Evolutionary conservation across 2,888 invertebrate genomes (phyloP).

Genomic region (Hedychridium roseum): DNA sequence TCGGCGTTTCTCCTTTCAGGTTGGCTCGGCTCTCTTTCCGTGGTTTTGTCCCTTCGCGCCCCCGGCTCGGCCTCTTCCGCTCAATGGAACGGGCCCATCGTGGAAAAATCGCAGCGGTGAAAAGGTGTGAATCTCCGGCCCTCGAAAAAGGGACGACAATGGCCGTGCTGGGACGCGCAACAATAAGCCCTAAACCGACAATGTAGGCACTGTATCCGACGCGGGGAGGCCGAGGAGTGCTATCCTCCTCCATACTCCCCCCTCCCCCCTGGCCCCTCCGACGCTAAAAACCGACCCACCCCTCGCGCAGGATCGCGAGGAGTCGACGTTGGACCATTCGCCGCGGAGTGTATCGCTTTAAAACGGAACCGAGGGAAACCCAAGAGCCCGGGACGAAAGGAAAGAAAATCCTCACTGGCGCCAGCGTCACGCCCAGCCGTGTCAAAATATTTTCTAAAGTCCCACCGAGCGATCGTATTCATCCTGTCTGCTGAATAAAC

Average conservation of each 20-base stretch:
- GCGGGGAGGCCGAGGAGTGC: slow-evolving; percentile 21
- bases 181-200: slow-evolving; percentile 58
- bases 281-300: background rate
- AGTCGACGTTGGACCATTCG: slow-evolving; percentile 40
- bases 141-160: slow-evolving; percentile 58
- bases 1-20: background rate
- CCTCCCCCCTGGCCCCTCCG: slow-evolving; percentile 8
- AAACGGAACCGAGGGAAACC: slow-evolving; percentile 27
- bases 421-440: slow-evolving; percentile 51
- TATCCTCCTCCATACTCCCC: slow-evolving; percentile 6
- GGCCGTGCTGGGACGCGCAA: slow-evolving; percentile 45
- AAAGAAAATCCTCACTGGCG: slow-evolving; percentile 15
- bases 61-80: slow-evolving; percentile 42
- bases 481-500: too few species aligned
- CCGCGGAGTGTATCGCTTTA: slow-evolving; percentile 36
- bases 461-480: too few species aligned
- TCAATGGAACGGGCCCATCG: slow-evolving; percentile 48
- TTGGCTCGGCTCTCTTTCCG: slow-evolving; percentile 1
- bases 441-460: slow-evolving; percentile 60
- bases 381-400: slow-evolving; percentile 17
- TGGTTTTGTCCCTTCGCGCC: background rate
- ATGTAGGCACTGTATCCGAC: slow-evolving; percentile 48
- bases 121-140: slow-evolving; percentile 59
- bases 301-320: slow-evolving; percentile 28
- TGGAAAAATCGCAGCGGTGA: slow-evolving; percentile 55